Conservation (phyloP, 2,888 invertebrate species). For the Pseudoips prasinana region DNA sequence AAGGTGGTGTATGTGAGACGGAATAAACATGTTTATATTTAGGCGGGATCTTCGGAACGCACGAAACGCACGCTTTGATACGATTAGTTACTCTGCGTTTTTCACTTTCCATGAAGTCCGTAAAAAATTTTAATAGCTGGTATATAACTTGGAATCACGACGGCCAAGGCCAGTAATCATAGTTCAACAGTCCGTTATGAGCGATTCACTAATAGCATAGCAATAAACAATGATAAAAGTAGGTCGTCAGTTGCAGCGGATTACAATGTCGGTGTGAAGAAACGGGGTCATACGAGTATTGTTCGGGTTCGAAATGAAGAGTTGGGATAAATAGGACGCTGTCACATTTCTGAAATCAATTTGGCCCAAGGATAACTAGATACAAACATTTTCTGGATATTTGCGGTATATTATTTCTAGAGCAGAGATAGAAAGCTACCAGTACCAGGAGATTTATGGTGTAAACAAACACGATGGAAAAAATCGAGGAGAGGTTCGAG, state of each 20-base stretch:
- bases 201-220: slow-evolving; percentile 38
- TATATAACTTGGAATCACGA: slow-evolving; percentile 15
- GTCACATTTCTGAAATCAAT: slow-evolving; percentile 45
- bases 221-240: slow-evolving; percentile 51
- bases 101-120: slow-evolving; percentile 19
- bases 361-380: slow-evolving; percentile 42
- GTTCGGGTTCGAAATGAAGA: slow-evolving; percentile 49
- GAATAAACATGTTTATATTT: slow-evolving; percentile 69
- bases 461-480: slow-evolving; percentile 28
- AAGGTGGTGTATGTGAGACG: slow-evolving; percentile 66
- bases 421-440: no score
- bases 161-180: slow-evolving; percentile 31
- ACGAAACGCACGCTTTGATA: slow-evolving; percentile 41
- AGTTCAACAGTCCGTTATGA: slow-evolving; percentile 15
- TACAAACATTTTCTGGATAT: slow-evolving; percentile 8
- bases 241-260: slow-evolving; percentile 54
- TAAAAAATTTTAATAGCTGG: slow-evolving; percentile 7
- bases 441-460: no score
- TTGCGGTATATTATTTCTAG: no score
- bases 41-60: slow-evolving; percentile 55
- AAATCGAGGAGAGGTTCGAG: slow-evolving; percentile 31
- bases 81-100: slow-evolving; percentile 22
- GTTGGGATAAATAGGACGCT: slow-evolving; percentile 52
- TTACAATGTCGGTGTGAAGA: slow-evolving; percentile 48
- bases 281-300: slow-evolving; percentile 63